Percentiles rank a stretch among this genome's conserved stretches.
Conservation (phyloP, 2,888 invertebrate species). For the Minunthozetes semirufus region DNA sequence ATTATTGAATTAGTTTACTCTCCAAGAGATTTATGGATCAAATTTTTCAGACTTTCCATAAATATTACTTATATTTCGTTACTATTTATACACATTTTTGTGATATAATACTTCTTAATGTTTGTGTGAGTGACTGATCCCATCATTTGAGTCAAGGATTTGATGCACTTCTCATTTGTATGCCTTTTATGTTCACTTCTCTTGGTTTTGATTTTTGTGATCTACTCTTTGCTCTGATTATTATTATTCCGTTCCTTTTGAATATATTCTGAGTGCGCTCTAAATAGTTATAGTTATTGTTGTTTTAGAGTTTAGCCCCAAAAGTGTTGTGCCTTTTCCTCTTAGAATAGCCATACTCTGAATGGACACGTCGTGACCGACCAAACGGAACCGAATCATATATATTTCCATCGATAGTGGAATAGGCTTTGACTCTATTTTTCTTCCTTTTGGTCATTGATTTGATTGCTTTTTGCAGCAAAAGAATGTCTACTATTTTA, state of each 20-base stretch:
- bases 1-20: slow-evolving; percentile 30
- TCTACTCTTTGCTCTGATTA: not conserved
- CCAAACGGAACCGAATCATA: slow-evolving; percentile 24
- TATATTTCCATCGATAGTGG: not conserved
- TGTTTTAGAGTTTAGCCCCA: not conserved
- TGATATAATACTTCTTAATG: too few species aligned
- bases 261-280: not conserved
- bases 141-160: too few species aligned
- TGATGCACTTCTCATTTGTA: too few species aligned
- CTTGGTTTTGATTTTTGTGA: not conserved
- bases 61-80: not conserved
- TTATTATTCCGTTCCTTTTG: not conserved
- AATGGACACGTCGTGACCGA: slow-evolving; percentile 27
- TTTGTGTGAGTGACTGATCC: too few species aligned
- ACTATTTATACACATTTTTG: too few species aligned
- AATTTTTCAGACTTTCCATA: slow-evolving; percentile 15
- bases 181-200: too few species aligned
- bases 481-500: slow-evolving; percentile 14
- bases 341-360: not conserved
- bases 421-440: not conserved
- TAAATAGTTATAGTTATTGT: not conserved
- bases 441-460: slow-evolving; percentile 5
- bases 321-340: slow-evolving; percentile 3
- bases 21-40: slow-evolving; percentile 27
- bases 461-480: slow-evolving; percentile 4